Evolutionary conservation across 92 coral and sea anemone genomes (phyloP).

Genomic region (Actinernus sp.): DNA sequence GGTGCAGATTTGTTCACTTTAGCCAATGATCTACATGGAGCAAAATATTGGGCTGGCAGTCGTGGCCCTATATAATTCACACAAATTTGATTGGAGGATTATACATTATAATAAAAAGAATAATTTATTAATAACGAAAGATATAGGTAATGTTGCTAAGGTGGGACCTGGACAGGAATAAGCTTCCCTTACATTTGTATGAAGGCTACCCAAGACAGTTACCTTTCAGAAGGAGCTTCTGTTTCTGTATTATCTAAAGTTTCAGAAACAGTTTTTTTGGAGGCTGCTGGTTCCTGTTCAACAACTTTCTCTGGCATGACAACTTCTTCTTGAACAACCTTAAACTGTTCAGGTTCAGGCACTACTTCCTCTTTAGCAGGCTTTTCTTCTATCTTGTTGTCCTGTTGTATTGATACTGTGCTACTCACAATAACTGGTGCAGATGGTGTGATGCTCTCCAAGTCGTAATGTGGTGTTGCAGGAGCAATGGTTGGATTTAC

Average conservation of each 20-base stretch:
- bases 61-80: too few species aligned
- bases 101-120: too few species aligned
- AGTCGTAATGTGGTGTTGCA: slow-evolving; percentile 71
- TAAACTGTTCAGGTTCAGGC: not conserved
- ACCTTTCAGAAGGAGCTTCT: not conserved
- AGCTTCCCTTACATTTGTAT: too few species aligned
- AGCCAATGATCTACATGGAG: too few species aligned
- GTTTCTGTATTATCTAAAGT: not conserved
- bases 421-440: slow-evolving; percentile 12
- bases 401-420: slow-evolving; percentile 3
- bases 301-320: not conserved
- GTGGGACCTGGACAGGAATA: too few species aligned
- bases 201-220: too few species aligned
- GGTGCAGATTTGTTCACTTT: too few species aligned
- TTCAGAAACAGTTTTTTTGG: slow-evolving; percentile 7
- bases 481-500: slow-evolving; percentile 70
- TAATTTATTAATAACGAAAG: too few species aligned
- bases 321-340: not conserved
- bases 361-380: not conserved
- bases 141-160: too few species aligned
- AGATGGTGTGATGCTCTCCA: slow-evolving; percentile 28
- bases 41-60: too few species aligned
- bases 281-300: not conserved
- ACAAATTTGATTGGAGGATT: too few species aligned
- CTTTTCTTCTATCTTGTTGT: slow-evolving; percentile 2